Percentiles rank a stretch among this genome's conserved stretches.
Evolutionary conservation across 2,113 vertebrate species (phyloP).

Genomic region (Labeo catla): DNA sequence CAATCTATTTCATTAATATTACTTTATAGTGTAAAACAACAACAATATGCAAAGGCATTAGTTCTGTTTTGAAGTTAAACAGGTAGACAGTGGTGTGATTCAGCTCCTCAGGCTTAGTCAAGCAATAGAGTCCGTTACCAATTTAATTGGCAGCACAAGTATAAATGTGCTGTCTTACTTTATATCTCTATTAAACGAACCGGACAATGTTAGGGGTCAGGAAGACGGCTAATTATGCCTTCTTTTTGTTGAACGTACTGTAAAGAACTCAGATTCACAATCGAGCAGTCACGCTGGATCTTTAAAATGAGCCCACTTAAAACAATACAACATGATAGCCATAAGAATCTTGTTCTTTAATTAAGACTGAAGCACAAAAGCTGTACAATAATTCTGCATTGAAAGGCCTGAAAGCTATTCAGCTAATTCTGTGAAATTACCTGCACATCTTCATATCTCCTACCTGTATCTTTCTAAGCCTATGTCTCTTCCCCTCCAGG

Average conservation of each 20-base stretch:
- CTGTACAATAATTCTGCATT: conserved; percentile 26
- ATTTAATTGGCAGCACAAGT: conserved; percentile 40
- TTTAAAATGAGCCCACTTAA: conserved; percentile 31
- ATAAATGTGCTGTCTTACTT: conserved; percentile 43
- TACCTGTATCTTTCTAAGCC: conserved; percentile 44
- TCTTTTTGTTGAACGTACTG: conserved; percentile 24
- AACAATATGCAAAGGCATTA: neutral
- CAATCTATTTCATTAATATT: neutral
- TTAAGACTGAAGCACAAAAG: conserved; percentile 19
- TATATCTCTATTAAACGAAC: conserved; percentile 49
- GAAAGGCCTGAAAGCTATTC: conserved; percentile 37
- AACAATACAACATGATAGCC: conserved; percentile 22
- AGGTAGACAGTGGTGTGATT: conserved; percentile 27
- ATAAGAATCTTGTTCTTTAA: conserved; percentile 24
- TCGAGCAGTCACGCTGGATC: neutral
- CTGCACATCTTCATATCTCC: conserved; percentile 46
- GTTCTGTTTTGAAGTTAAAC: conserved; percentile 9
- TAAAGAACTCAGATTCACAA: conserved; percentile 17
- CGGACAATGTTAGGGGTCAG: conserved; percentile 38
- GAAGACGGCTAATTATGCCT: conserved; percentile 45
- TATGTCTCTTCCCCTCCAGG: conserved; percentile 41
- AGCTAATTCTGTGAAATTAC: conserved; percentile 55
- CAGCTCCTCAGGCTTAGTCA: conserved; percentile 23
- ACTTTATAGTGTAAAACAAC: neutral
- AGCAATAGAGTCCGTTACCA: conserved; percentile 33